Percentiles rank a stretch among this genome's conserved stretches.
phyloP scores from a whole-genome alignment of 2,113 vertebrate species.

The Boleophthalmus pectinirostris region DNA sequence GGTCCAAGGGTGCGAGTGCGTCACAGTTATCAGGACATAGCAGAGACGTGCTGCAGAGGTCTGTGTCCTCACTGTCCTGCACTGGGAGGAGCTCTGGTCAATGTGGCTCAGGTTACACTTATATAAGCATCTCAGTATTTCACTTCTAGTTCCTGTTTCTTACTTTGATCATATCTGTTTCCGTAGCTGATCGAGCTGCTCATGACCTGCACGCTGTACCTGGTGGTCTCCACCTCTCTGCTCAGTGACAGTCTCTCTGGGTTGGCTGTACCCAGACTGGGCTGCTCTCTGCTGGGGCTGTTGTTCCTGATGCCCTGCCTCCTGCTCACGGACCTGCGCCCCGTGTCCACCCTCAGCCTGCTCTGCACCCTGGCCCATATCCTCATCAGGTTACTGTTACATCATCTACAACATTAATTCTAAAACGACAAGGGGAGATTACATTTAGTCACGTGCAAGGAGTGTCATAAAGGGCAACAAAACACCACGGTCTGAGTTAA shows the following conservation, averaged over 20 bases:
- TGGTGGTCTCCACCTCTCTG: conserved; percentile 79
- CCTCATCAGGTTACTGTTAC: conserved; percentile 69
- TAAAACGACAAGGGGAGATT: background rate
- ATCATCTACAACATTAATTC: background rate
- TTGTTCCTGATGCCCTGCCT: conserved; percentile 77
- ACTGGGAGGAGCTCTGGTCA: conserved; percentile 72
- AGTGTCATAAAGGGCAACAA: too few relatives aligned
- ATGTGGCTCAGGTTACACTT: conserved; percentile 65
- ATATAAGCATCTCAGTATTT: background rate
- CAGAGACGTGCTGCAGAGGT: conserved; percentile 72
- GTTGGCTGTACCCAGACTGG: conserved; percentile 65
- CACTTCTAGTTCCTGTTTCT: background rate
- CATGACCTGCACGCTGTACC: conserved; percentile 85
- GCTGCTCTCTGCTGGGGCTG: conserved; percentile 76
- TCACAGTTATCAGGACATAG: conserved; percentile 77
- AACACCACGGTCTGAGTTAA: too few relatives aligned
- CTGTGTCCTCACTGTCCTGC: conserved; percentile 70
- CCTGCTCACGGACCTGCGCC: conserved; percentile 79
- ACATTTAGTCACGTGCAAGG: background rate
- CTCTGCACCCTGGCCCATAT: conserved; percentile 83
- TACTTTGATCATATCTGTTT: background rate
- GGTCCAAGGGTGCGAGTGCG: conserved; percentile 67
- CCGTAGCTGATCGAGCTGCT: conserved; percentile 77
- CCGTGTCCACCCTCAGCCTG: conserved; percentile 78
- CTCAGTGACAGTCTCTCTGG: conserved; percentile 75